These are phyloP conservation scores for Ispidina lecontei DNA, from an alignment of 2,797 vertebrate genomes.

Conservation along the genomic window DNA sequence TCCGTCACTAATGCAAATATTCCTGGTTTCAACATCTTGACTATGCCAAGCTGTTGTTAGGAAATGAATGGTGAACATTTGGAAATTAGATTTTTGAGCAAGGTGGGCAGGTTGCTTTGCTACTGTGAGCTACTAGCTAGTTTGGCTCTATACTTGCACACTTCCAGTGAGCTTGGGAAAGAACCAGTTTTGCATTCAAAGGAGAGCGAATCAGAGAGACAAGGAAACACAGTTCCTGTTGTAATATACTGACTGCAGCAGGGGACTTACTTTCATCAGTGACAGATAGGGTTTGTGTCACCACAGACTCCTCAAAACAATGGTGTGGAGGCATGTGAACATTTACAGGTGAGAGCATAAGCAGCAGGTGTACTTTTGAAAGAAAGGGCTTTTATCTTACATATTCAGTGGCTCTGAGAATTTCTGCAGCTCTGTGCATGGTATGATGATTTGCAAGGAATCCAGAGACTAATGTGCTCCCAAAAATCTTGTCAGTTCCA, in stretches of 20 bases:
- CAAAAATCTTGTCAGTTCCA: conserved; percentile 61
- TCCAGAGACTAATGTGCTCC: not conserved
- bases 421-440: not conserved
- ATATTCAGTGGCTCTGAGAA: not conserved
- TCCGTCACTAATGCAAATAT: not conserved
- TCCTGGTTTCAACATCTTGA: not conserved
- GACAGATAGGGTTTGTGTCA: not conserved
- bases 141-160: not conserved
- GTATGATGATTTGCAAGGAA: conserved; percentile 5
- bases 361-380: rapidly evolving
- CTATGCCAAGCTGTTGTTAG: not conserved
- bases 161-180: not conserved
- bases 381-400: not conserved
- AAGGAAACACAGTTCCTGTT: not conserved
- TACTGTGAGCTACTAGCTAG: not conserved
- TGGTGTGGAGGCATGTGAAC: not conserved
- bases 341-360: not conserved
- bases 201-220: not conserved
- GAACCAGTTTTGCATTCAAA: not conserved
- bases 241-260: not conserved
- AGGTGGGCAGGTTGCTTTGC: not conserved
- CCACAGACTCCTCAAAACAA: not conserved
- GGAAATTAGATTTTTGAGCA: not conserved
- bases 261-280: not conserved
- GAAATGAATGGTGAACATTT: not conserved